phyloP scores from a whole-genome alignment of 2,888 invertebrate species.

The Erynnis tages region DNA sequence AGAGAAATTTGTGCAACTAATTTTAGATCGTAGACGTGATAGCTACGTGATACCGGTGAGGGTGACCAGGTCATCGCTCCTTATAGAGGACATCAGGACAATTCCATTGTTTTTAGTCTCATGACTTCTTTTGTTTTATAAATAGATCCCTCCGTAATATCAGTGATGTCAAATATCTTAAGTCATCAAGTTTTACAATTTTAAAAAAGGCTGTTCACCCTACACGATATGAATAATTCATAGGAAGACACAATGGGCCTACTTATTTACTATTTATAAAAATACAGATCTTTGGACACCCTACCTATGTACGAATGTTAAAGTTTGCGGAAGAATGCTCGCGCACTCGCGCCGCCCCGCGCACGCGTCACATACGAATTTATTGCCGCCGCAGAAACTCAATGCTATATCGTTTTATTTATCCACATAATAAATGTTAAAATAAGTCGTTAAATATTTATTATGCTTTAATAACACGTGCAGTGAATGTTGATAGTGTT shows the following conservation, averaged over 20 bases:
- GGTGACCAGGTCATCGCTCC: no score
- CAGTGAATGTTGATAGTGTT: not conserved
- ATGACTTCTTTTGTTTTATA: no score
- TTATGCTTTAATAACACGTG: not conserved
- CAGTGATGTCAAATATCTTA: no score
- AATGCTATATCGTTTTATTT: not conserved
- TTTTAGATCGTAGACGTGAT: slow-evolving; percentile 51
- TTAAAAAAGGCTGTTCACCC: no score
- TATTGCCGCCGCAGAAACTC: slow-evolving; percentile 16
- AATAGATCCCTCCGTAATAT: no score
- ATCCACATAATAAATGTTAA: not conserved
- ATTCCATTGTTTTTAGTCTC: no score
- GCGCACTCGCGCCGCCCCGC: slow-evolving; percentile 4
- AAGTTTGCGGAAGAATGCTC: slow-evolving; percentile 40
- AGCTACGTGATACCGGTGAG: slow-evolving; percentile 47
- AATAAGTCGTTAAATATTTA: not conserved
- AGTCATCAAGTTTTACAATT: no score
- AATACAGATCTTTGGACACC: no score
- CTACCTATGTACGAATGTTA: slow-evolving; percentile 38
- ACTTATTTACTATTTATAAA: no score
- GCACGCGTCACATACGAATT: slow-evolving; percentile 24
- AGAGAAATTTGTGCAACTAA: slow-evolving; percentile 38
- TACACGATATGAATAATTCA: no score
- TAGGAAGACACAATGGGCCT: no score
- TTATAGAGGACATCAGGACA: no score